These are phyloP conservation scores for Ciconia stormi DNA, from an alignment of 2,113 vertebrate species.

Conservation along the genomic window DNA sequence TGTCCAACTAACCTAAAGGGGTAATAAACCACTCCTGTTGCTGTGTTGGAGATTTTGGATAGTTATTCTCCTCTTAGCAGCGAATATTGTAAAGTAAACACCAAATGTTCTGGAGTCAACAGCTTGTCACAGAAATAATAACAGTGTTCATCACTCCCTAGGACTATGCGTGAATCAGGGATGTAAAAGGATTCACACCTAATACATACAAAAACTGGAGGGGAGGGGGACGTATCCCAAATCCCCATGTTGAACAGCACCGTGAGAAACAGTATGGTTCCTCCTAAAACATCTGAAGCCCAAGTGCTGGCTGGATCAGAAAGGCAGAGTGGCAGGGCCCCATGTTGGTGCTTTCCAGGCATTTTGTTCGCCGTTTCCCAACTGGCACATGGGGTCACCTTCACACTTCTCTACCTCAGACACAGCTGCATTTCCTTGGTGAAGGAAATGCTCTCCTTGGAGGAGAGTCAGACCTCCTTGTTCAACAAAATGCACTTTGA, in stretches of 20 bases:
- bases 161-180: not conserved
- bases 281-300: not conserved
- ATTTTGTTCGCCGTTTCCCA: not conserved
- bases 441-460: not conserved
- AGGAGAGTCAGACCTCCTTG: not conserved
- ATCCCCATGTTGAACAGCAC: not conserved
- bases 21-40: not conserved
- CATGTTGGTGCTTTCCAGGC: rapidly evolving
- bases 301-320: not conserved
- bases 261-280: rapidly evolving
- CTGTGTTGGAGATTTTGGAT: not conserved
- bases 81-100: not conserved
- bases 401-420: not conserved
- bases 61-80: not conserved
- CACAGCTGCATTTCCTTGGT: not conserved
- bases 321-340: not conserved
- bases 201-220: not conserved
- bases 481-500: not conserved
- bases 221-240: not conserved
- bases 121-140: not conserved
- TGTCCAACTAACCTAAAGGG: not conserved
- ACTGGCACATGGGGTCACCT: not conserved
- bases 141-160: not conserved
- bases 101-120: not conserved
- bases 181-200: not conserved